phyloP scores from a whole-genome alignment of 2,113 vertebrate genomes.

The Oncorhynchus keta region DNA sequence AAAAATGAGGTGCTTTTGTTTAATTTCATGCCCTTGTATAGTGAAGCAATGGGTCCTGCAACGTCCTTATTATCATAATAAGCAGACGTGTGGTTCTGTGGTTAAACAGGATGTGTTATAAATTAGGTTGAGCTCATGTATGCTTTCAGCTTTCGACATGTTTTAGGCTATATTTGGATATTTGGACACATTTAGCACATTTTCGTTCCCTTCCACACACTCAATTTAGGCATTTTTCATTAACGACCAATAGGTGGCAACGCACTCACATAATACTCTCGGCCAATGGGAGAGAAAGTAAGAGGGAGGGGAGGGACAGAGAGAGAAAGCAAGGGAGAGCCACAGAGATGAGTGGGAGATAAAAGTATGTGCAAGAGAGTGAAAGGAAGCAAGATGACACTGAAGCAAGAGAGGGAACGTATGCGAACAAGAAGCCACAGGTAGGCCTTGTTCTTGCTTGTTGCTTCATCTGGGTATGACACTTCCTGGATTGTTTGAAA shows the following conservation, averaged over 20 bases:
- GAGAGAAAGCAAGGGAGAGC: slow-evolving; percentile 39
- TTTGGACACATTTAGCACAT: not conserved
- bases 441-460: slow-evolving; percentile 21
- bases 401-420: not conserved
- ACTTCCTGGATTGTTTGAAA: slow-evolving; percentile 60
- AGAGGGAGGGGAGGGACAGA: not conserved
- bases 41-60: not conserved
- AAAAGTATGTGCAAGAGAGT: slow-evolving; percentile 41
- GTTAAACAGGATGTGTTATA: not conserved
- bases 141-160: not conserved
- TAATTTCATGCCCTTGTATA: not conserved
- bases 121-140: not conserved
- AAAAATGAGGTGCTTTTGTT: not conserved
- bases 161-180: not conserved
- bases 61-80: not conserved
- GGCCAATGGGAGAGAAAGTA: slow-evolving; percentile 51
- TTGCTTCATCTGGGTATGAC: slow-evolving; percentile 31
- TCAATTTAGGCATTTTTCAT: slow-evolving; percentile 6
- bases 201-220: not conserved
- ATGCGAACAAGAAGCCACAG: slow-evolving; percentile 36
- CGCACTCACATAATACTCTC: slow-evolving; percentile 35
- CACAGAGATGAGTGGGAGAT: slow-evolving; percentile 49
- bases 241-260: slow-evolving; percentile 59
- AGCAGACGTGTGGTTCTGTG: not conserved
- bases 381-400: not conserved